Evolutionary conservation across 2,888 invertebrate genomes (phyloP), one percentile per base, ranked within the genome.

Genomic region (Dolichopus griseipennis): DNA sequence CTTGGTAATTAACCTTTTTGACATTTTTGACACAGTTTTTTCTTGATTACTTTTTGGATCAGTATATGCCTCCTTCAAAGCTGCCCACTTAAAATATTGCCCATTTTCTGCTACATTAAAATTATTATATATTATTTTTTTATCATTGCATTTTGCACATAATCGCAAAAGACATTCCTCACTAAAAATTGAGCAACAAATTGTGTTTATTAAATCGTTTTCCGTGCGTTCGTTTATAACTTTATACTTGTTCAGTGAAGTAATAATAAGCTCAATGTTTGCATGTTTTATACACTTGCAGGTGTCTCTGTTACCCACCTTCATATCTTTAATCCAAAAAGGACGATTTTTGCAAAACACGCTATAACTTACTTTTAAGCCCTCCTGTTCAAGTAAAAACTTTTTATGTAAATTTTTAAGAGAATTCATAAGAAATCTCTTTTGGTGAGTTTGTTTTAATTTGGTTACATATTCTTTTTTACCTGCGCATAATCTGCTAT

Each of bases 281-380:
- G 33, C 33, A 33, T 64, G 33, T 33, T 27, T 64, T 15, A 64
- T 64, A 33, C 64, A 64, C 18, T 64, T 33, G 33, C 64, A 64
- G 5, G 64, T 64, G 12, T 64, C 33, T 64, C 64, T 64, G 12
- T 64, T 18, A 18, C 18, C 7, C 10, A 33, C 15, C 7, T 64
- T 64, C 64, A 64, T 64, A 15, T 64, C 12, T 7, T 64, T 64
- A 6, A 62, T 20, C 20, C 21, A 64, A 64, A 64, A 64, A 27
- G 33, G 64, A 33, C 64, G 27, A 18, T 64, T 33, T 18, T 27
- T 27, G 18, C 33, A 33, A 64, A 64, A 64, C 7, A 33, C 6
- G 18, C 9, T 18, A 33, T 64, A 64, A 15, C 64, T 33, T 10
- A 64, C 18, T 33, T 7, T 33, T 27, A n/a, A 61, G 6, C n/a